A percentile compares a stretch with the other conserved stretches of the same genome.
These are phyloP conservation scores for Nemopilema nomurai DNA, from an alignment of 30 jellyfish, hydroid and myxozoan genomes.

Conservation along the genomic window DNA sequence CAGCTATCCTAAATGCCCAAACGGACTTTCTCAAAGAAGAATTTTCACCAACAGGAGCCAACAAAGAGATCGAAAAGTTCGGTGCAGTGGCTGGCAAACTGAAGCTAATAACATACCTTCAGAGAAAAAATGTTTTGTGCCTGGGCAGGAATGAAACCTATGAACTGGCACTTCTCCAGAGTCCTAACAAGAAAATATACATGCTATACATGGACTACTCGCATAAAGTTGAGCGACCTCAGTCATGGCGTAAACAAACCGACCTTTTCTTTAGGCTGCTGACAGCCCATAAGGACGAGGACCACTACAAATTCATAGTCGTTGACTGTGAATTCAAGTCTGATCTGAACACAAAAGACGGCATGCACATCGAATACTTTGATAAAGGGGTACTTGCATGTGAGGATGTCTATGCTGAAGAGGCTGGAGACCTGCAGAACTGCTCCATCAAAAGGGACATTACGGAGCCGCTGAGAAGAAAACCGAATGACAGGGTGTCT, in stretches of 20 bases:
- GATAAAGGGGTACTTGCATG: slow-evolving; percentile 59
- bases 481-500: slow-evolving; percentile 54
- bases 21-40: slow-evolving; percentile 8
- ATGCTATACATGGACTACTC: slow-evolving; percentile 14
- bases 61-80: neutral
- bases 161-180: slow-evolving; percentile 64
- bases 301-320: slow-evolving; percentile 20
- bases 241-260: slow-evolving; percentile 42
- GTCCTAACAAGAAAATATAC: slow-evolving; percentile 35
- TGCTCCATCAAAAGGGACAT: slow-evolving; percentile 26
- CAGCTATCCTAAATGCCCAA: slow-evolving; percentile 18
- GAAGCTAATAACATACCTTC: slow-evolving; percentile 19
- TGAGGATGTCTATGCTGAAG: slow-evolving; percentile 59
- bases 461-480: slow-evolving; percentile 3
- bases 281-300: slow-evolving; percentile 20
- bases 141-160: slow-evolving; percentile 24
- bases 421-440: slow-evolving; percentile 40
- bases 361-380: slow-evolving; percentile 44
- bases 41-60: slow-evolving; percentile 20
- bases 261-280: slow-evolving; percentile 35
- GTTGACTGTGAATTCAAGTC: slow-evolving; percentile 43
- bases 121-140: slow-evolving; percentile 21
- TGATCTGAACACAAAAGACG: neutral
- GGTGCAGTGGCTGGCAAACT: slow-evolving; percentile 16
- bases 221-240: neutral